Conservation (phyloP, 2,113 vertebrate genomes). For the Zosterops hypoxanthus region DNA sequence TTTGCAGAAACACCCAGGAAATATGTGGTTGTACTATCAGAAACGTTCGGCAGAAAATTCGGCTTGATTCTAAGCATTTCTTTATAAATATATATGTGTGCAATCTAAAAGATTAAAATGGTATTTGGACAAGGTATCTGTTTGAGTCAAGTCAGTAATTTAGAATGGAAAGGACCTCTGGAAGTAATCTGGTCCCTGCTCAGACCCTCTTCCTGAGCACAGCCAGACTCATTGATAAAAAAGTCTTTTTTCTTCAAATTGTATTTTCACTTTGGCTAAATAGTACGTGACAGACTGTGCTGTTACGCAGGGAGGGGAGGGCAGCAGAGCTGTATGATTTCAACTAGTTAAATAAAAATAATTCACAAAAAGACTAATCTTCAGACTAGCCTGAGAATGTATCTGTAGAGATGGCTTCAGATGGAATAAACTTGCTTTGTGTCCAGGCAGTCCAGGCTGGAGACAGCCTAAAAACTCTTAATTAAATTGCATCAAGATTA, state of each 20-base stretch:
- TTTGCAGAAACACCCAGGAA: background rate
- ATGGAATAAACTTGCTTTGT: background rate
- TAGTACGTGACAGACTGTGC: accelerated
- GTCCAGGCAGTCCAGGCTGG: background rate
- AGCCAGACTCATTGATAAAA: background rate
- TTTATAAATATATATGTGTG: background rate
- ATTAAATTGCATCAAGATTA: background rate
- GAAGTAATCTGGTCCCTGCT: background rate
- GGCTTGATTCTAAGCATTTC: background rate
- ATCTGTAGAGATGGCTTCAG: background rate
- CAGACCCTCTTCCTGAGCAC: background rate
- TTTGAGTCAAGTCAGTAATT: background rate
- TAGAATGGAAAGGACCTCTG: background rate
- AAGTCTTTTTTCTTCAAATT: background rate
- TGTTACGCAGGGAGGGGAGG: background rate
- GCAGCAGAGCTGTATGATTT: background rate
- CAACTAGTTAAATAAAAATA: background rate
- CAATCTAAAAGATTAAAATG: background rate
- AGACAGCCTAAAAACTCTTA: background rate
- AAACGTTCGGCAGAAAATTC: background rate
- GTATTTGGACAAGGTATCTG: background rate
- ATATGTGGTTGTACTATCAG: background rate
- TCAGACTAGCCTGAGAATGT: background rate
- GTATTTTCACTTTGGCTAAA: background rate
- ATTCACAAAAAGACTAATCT: background rate